Evolutionary conservation across 2,888 invertebrate genomes (phyloP).

Genomic region (Agrotis segetum): DNA sequence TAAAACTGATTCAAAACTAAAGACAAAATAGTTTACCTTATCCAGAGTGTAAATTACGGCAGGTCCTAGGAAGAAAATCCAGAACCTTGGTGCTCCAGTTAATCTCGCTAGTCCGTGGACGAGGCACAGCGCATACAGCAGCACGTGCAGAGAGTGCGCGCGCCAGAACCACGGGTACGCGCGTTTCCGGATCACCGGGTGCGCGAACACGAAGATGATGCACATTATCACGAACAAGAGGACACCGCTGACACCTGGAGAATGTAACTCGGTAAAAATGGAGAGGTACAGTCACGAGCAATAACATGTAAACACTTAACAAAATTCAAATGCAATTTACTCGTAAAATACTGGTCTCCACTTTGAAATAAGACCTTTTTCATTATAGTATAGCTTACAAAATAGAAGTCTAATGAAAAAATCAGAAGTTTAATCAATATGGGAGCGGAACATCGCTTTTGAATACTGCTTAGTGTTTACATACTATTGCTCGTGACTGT

Average conservation of each 20-base stretch:
- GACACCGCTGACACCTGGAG: constrained; percentile 96
- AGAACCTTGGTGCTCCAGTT: constrained; percentile 97
- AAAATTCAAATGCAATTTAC: too few relatives aligned
- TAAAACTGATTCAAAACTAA: too few relatives aligned
- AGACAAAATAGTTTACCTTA: constrained; percentile 90
- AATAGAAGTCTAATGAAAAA: too few relatives aligned
- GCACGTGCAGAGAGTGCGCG: constrained; percentile 97
- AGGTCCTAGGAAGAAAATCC: constrained; percentile 98
- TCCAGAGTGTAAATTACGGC: constrained; percentile 97
- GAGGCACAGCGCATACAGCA: constrained; percentile 96
- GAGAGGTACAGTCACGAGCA: too few relatives aligned
- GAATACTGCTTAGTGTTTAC: too few relatives aligned
- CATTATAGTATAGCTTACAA: too few relatives aligned
- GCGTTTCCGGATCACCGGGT: constrained; percentile 97
- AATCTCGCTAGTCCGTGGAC: constrained; percentile 97
- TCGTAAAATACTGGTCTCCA: too few relatives aligned
- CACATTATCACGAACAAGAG: constrained; percentile 97
- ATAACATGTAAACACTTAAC: too few relatives aligned
- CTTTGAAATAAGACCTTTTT: too few relatives aligned
- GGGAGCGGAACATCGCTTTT: too few relatives aligned
- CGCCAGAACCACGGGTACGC: constrained; percentile 99
- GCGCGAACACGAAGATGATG: constrained; percentile 99
- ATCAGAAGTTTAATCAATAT: too few relatives aligned
- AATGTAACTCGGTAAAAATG: not conserved
- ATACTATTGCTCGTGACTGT: too few relatives aligned